phyloP scores from a whole-genome alignment of 2,797 vertebrate genomes.

The Odontamblyopus lacepedii region DNA sequence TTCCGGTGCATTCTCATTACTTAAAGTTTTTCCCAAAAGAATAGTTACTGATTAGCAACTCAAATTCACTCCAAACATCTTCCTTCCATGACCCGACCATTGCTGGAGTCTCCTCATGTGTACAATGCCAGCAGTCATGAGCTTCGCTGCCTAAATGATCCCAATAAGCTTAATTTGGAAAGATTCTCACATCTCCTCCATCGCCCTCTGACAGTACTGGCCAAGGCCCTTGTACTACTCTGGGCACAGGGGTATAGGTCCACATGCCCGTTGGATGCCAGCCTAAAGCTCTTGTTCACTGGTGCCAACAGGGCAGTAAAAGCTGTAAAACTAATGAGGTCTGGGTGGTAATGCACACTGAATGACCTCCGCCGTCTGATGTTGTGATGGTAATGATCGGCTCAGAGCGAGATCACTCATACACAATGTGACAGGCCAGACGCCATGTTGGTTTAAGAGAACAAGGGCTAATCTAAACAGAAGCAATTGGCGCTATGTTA shows the following conservation, averaged over 20 bases:
- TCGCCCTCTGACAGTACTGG: conserved; percentile 43
- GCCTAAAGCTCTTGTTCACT: conserved; percentile 61
- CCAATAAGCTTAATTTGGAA: conserved; percentile 22
- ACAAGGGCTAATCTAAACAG: conserved; percentile 51
- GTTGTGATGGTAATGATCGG: conserved; percentile 69
- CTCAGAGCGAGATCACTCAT: conserved; percentile 57
- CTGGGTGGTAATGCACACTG: conserved; percentile 73
- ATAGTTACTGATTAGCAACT: no score
- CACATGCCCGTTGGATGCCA: conserved; percentile 66
- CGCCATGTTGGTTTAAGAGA: conserved; percentile 52
- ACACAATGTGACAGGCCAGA: conserved; percentile 52
- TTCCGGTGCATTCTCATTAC: no score
- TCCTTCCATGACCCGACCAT: conserved; percentile 20
- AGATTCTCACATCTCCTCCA: conserved; percentile 40
- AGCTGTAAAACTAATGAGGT: conserved; percentile 78
- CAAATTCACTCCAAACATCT: no score
- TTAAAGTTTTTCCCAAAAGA: no score
- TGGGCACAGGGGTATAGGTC: conserved; percentile 52
- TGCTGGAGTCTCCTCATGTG: conserved; percentile 43
- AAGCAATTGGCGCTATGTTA: conserved; percentile 24
- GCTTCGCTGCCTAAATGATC: conserved; percentile 62
- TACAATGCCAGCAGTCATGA: conserved; percentile 41
- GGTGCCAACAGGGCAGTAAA: conserved; percentile 72
- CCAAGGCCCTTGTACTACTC: conserved; percentile 42
- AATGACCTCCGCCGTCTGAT: conserved; percentile 72